Percentiles rank a stretch among this genome's conserved stretches.
Conservation (phyloP, 2,888 invertebrate species). For the Cetonia aurata region DNA sequence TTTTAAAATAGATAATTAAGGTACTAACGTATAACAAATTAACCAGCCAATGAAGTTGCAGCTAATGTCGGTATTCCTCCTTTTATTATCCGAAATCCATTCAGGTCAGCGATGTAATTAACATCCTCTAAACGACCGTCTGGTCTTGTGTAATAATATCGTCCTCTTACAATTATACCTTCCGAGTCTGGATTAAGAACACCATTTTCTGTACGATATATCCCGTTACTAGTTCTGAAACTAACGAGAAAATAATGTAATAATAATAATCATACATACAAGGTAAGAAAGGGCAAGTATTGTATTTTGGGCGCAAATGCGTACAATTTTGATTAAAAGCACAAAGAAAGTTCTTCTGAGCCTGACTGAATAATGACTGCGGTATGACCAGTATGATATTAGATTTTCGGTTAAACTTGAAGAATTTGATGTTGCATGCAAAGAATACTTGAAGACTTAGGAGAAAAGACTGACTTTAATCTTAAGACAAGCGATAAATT, state of each 20-base stretch:
- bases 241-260: constrained; percentile 2
- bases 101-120: constrained; percentile 33
- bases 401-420: too few relatives aligned
- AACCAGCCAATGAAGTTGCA: constrained; percentile 39
- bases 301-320: too few relatives aligned
- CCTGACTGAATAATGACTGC: too few relatives aligned
- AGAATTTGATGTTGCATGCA: too few relatives aligned
- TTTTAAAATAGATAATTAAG: not conserved
- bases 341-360: too few relatives aligned
- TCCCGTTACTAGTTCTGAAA: constrained; percentile 36
- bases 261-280: too few relatives aligned
- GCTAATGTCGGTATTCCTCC: constrained; percentile 31
- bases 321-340: too few relatives aligned
- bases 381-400: too few relatives aligned
- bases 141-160: constrained; percentile 35
- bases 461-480: too few relatives aligned
- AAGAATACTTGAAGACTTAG: too few relatives aligned
- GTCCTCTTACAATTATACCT: constrained; percentile 33
- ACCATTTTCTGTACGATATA: constrained; percentile 29
- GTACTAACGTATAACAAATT: not conserved
- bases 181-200: constrained; percentile 22
- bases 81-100: constrained; percentile 35
- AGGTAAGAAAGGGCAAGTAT: too few relatives aligned
- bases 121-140: constrained; percentile 27
- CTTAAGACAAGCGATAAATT: too few relatives aligned